Conservation (phyloP, 1,140 invertebrate species). For the Lamellibrachia luymesi region DNA sequence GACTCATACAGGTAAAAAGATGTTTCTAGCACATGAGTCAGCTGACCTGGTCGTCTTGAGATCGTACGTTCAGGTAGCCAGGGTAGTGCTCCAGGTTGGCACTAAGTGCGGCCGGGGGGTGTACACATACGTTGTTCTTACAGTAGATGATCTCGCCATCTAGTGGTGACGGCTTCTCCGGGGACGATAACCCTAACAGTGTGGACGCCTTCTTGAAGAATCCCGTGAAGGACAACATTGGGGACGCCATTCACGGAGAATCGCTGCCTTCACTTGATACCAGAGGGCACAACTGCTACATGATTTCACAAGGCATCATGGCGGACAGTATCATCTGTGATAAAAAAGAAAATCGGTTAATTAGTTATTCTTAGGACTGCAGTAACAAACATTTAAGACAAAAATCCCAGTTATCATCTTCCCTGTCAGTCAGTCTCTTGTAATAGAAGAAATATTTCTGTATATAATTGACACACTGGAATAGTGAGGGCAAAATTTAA, state of each 20-base stretch:
- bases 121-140: slow-evolving; percentile 93
- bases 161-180: slow-evolving; percentile 47
- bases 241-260: background rate
- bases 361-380: background rate
- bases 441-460: too few species aligned
- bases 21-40: too few species aligned
- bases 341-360: slow-evolving; percentile 19
- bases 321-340: slow-evolving; percentile 21
- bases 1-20: too few species aligned
- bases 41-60: slow-evolving; percentile 67
- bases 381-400: background rate
- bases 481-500: too few species aligned
- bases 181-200: slow-evolving; percentile 45
- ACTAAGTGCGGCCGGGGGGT: slow-evolving; percentile 78
- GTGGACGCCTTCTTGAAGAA: slow-evolving; percentile 52
- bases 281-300: background rate
- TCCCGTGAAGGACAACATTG: slow-evolving; percentile 47
- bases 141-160: slow-evolving; percentile 57
- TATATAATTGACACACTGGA: too few species aligned
- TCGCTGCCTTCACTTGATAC: background rate
- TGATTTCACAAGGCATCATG: slow-evolving; percentile 16
- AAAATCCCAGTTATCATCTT: background rate
- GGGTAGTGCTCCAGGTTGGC: slow-evolving; percentile 84
- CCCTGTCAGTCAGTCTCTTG: background rate
- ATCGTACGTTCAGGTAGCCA: slow-evolving; percentile 83